phyloP scores from a whole-genome alignment of 53 echinoderm and acorn worm genomes.

The Astropecten irregularis region DNA sequence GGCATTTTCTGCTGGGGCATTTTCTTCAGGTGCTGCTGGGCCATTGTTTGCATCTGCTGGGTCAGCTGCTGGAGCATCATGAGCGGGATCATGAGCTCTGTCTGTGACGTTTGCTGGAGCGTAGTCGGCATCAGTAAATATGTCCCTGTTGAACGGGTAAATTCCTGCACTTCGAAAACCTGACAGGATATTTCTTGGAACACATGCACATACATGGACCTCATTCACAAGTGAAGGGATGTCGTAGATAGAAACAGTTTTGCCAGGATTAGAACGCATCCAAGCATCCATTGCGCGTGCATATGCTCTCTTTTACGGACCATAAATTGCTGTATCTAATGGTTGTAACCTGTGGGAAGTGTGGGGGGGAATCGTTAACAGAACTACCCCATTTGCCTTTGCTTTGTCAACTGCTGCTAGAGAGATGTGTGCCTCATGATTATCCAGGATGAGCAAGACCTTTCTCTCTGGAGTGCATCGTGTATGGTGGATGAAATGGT shows the following conservation, averaged over 20 bases:
- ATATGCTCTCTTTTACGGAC: conserved; percentile 55
- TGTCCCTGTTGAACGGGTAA: conserved; percentile 43
- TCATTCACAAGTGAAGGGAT: conserved; percentile 51
- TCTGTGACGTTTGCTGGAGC: conserved; percentile 57
- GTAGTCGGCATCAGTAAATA: conserved; percentile 50
- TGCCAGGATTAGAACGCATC: conserved; percentile 62
- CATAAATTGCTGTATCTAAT: conserved; percentile 27
- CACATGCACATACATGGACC: conserved; percentile 9
- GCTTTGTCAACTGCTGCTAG: conserved; percentile 31
- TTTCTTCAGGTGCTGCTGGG: conserved; percentile 1
- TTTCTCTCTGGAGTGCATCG: conserved; percentile 45
- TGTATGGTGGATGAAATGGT: conserved; percentile 62
- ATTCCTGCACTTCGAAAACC: conserved; percentile 48
- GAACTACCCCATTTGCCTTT: conserved; percentile 38
- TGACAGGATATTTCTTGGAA: conserved; percentile 43
- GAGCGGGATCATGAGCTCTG: conserved; percentile 1
- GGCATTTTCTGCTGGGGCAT: conserved; percentile 1
- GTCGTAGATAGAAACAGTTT: conserved; percentile 66
- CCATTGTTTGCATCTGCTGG: conserved; percentile 9
- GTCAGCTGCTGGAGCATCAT: conserved; percentile 20
- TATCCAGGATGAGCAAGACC: conserved; percentile 69
- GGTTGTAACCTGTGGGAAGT: conserved; percentile 65
- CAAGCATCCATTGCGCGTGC: conserved; percentile 53
- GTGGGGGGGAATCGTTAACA: conserved; percentile 65
- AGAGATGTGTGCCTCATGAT: conserved; percentile 71